These are phyloP conservation scores for Sinocyclocheilus rhinocerous DNA, from an alignment of 2,113 vertebrate species.

Conservation along the genomic window DNA sequence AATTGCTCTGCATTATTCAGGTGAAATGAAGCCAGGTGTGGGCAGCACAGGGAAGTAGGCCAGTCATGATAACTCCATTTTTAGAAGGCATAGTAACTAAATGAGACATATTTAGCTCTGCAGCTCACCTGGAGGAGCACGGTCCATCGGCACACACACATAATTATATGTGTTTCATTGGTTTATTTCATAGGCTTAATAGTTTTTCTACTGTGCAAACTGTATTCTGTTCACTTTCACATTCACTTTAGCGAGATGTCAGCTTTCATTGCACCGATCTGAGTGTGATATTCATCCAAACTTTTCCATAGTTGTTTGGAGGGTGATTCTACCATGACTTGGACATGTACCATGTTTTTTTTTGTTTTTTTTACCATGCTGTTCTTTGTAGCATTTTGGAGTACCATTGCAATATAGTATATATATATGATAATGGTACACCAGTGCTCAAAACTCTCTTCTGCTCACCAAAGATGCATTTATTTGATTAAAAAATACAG, in stretches of 20 bases:
- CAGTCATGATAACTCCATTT: conserved; percentile 17
- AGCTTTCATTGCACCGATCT: background rate
- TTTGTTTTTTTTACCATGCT: background rate
- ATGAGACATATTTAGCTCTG: conserved; percentile 41
- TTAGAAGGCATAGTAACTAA: conserved; percentile 37
- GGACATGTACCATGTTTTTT: background rate
- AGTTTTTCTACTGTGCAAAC: too few species aligned
- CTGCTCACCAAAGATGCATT: too few species aligned
- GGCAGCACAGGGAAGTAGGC: conserved; percentile 25
- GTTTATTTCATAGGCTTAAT: too few species aligned
- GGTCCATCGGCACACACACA: background rate
- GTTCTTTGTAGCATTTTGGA: background rate
- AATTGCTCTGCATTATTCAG: conserved; percentile 47
- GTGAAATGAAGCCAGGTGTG: conserved; percentile 50
- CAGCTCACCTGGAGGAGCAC: conserved; percentile 1
- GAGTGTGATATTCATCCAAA: background rate
- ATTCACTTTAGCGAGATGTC: background rate
- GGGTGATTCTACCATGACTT: background rate
- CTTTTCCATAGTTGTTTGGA: background rate
- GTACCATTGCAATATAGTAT: background rate
- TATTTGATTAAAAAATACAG: too few species aligned
- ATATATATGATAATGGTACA: background rate
- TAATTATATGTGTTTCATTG: too few species aligned
- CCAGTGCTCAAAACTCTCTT: too few species aligned
- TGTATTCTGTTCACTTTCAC: background rate